phyloP scores from a whole-genome alignment of 2,113 vertebrate genomes.

The Limanda limanda region DNA sequence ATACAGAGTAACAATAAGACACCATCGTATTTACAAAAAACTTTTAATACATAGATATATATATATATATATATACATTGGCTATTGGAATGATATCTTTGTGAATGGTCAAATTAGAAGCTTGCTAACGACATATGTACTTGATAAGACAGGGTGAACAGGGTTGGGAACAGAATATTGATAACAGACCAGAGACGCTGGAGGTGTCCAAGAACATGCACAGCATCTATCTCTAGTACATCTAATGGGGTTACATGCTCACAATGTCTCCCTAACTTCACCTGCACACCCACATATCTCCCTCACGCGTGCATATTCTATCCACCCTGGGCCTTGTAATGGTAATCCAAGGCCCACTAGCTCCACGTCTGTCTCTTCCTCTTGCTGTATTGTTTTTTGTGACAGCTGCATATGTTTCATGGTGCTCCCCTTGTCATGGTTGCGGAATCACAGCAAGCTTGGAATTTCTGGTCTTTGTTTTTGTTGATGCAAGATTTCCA shows the following conservation, averaged over 20 bases:
- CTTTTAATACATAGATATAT: no score
- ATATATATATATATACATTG: no score
- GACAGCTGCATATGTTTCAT: constrained; percentile 82
- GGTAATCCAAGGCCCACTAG: constrained; percentile 84
- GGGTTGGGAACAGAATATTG: constrained; percentile 12
- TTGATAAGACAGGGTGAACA: not conserved
- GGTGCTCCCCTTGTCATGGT: constrained; percentile 91
- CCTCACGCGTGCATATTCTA: constrained; percentile 75
- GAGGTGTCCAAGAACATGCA: constrained; percentile 52
- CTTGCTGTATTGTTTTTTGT: constrained; percentile 68
- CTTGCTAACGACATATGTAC: not conserved
- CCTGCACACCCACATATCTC: constrained; percentile 71
- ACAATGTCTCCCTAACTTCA: constrained; percentile 79
- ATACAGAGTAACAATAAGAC: no score
- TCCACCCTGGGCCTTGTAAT: constrained; percentile 88
- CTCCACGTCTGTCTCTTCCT: constrained; percentile 70
- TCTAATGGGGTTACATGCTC: constrained; percentile 55
- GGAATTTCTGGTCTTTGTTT: constrained; percentile 84
- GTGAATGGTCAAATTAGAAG: not conserved
- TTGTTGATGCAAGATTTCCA: constrained; percentile 83
- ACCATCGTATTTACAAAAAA: no score
- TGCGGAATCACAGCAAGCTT: constrained; percentile 92
- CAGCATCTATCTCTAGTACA: constrained; percentile 45
- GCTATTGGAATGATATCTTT: not conserved
- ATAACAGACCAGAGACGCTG: constrained; percentile 35